These are phyloP conservation scores for Eupithecia dodoneata DNA, from an alignment of 2,888 invertebrate species.

Conservation along the genomic window DNA sequence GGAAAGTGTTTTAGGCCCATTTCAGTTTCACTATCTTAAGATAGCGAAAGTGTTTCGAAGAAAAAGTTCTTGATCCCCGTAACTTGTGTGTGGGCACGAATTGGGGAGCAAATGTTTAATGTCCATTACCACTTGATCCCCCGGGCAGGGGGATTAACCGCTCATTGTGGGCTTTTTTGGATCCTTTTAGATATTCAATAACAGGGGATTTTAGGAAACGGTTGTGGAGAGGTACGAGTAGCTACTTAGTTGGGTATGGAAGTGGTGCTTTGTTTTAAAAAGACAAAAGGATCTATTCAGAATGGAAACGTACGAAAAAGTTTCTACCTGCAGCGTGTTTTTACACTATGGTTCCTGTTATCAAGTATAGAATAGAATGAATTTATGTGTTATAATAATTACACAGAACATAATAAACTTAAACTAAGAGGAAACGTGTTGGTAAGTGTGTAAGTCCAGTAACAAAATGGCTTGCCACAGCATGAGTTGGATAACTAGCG, in stretches of 20 bases:
- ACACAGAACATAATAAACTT: too few relatives aligned
- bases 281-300: neutral
- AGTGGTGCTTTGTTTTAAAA: neutral
- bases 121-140: slow-evolving; percentile 76
- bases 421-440: too few relatives aligned
- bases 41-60: slow-evolving; percentile 48
- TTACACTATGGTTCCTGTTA: too few relatives aligned
- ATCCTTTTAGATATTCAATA: slow-evolving; percentile 17
- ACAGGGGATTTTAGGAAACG: slow-evolving; percentile 1
- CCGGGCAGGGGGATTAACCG: slow-evolving; percentile 60
- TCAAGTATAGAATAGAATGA: too few relatives aligned
- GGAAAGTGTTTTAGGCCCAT: neutral
- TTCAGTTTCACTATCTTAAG: slow-evolving; percentile 32
- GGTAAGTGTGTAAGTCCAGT: too few relatives aligned
- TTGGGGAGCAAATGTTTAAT: slow-evolving; percentile 65
- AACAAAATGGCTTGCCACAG: too few relatives aligned
- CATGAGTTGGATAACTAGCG: too few relatives aligned
- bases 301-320: too few relatives aligned
- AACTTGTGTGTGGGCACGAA: slow-evolving; percentile 65
- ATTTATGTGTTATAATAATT: too few relatives aligned
- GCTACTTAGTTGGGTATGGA: neutral
- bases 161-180: slow-evolving; percentile 37
- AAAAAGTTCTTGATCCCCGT: slow-evolving; percentile 68
- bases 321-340: too few relatives aligned
- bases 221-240: neutral